These are phyloP conservation scores for Philonicus albiceps DNA, from an alignment of 2,888 invertebrate species.

Conservation along the genomic window DNA sequence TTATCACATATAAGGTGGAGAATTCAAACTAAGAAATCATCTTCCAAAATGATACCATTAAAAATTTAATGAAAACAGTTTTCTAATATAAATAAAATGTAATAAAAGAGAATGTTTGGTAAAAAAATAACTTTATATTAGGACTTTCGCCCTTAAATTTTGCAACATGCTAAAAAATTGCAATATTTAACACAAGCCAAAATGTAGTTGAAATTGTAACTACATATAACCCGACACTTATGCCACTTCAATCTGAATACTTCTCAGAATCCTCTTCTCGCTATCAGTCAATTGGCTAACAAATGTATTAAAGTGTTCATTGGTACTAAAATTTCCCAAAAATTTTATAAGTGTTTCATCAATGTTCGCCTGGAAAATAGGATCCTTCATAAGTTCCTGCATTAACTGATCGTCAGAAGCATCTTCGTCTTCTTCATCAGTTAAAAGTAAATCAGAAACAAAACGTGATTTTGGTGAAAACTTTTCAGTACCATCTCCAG, in stretches of 20 bases:
- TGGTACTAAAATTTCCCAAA: conserved; percentile 69
- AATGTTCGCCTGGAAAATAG: conserved; percentile 70
- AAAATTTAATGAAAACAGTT: not conserved
- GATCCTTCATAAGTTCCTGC: conserved; percentile 70
- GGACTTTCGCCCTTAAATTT: not conserved
- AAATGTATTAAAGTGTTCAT: conserved; percentile 70
- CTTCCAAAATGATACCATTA: not conserved
- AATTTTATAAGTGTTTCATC: conserved; percentile 72
- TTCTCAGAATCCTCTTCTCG: conserved; percentile 66
- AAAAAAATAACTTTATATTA: not conserved
- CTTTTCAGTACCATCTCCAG: conserved; percentile 52
- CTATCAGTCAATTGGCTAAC: conserved; percentile 68
- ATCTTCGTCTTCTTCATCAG: conserved; percentile 58
- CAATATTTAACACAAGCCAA: not conserved
- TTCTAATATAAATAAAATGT: not conserved
- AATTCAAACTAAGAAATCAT: not conserved
- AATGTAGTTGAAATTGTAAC: not conserved
- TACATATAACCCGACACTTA: not conserved
- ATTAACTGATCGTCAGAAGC: conserved; percentile 68
- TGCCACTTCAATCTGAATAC: conserved; percentile 50
- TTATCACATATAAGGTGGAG: too few species aligned
- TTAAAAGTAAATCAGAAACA: conserved; percentile 58
- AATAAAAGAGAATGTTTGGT: not conserved
- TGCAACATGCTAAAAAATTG: not conserved
- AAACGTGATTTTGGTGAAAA: conserved; percentile 55